Base-by-base conservation (phyloP, 2,797 vertebrate genomes). In the Chaetodon trifasciatus region DNA sequence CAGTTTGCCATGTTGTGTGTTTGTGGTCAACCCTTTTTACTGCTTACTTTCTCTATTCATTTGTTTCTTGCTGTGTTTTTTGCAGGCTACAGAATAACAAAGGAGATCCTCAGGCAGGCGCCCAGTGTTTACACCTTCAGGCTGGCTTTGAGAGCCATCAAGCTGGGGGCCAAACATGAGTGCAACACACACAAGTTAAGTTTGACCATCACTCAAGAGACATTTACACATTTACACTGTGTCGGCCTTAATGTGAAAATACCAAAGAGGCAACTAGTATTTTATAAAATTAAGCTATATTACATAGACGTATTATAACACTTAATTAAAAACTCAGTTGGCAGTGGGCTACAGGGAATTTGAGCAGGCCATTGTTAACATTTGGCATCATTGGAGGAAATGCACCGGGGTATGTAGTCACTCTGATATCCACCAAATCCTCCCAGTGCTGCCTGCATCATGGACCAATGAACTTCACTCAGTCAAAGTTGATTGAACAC, bases 121-220 rank as follows among this genome's bases (percentile, higher is more conserved):
- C 97, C 97, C 85, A 97, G 97, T 88, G 94, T 97, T 78, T 93
- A 96, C 80, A 97, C 96, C 94, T 98, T 98, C 94, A 96, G 96
- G 92, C 94, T 97, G 84, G 96, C 97, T 82, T 94, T 98, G 91
- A 96, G 97, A 95, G 96, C 96, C 92, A 97, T 98, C 94, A 97
- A 98, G 94, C 90, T 98, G 53, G 98, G 19, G 35, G 97, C 97
- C 28, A 98, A 98, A 96, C 95, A 97, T 98, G 95, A 97, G 97
- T 95, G 81, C 49, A 87, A 78, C 53, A 32, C 16, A 56, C 67
- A 28, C 9, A 69, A 46, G 46, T 50, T 49, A 17, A 57, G 28
- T 19, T 47, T n/a, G 44, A 5, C 12, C 0, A 6, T 28, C 8
- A 32, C 28, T 47, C 8, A 44, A 17, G 23, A 62, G 35, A 32